These are phyloP conservation scores for Rhinoraja longicauda DNA, from an alignment of 2,797 vertebrate species.

Conservation along the genomic window DNA sequence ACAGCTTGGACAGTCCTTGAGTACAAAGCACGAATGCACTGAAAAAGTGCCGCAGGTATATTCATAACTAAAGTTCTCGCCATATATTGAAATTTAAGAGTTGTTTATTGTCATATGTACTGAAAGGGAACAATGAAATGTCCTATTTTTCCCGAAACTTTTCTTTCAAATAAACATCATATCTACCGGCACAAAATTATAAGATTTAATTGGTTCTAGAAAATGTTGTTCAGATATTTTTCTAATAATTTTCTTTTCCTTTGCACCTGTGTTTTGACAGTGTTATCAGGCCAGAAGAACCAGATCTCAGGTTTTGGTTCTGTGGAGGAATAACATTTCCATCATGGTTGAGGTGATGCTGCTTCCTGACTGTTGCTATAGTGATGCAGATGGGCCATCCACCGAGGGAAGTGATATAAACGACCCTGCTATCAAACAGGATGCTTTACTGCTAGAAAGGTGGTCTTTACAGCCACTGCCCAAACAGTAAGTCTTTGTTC, in stretches of 20 bases:
- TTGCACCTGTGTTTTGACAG: constrained; percentile 51
- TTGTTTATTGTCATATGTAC: too few relatives aligned
- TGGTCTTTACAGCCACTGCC: constrained; percentile 93
- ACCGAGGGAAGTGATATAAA: constrained; percentile 80
- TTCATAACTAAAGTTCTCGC: neutral
- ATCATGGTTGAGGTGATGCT: constrained; percentile 99
- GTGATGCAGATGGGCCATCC: constrained; percentile 77
- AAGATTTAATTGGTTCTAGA: neutral
- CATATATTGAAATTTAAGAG: neutral
- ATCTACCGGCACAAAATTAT: neutral
- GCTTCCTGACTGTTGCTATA: constrained; percentile 96
- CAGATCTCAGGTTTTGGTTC: constrained; percentile 82
- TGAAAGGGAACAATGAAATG: too few relatives aligned
- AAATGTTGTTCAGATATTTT: neutral
- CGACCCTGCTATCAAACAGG: constrained; percentile 92
- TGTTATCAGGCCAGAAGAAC: constrained; percentile 89
- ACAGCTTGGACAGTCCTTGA: constrained; percentile 76
- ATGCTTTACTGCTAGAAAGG: constrained; percentile 86
- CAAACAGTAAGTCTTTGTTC: constrained; percentile 74
- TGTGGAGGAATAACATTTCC: constrained; percentile 94
- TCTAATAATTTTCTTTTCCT: neutral
- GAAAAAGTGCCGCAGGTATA: constrained; percentile 88
- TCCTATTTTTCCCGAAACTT: neutral
- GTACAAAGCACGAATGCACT: constrained; percentile 86
- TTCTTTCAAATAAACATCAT: neutral